Evolutionary conservation across 2,888 invertebrate genomes (phyloP), one percentile per base, ranked within the genome.

Genomic region (Pachymerium ferrugineum): DNA sequence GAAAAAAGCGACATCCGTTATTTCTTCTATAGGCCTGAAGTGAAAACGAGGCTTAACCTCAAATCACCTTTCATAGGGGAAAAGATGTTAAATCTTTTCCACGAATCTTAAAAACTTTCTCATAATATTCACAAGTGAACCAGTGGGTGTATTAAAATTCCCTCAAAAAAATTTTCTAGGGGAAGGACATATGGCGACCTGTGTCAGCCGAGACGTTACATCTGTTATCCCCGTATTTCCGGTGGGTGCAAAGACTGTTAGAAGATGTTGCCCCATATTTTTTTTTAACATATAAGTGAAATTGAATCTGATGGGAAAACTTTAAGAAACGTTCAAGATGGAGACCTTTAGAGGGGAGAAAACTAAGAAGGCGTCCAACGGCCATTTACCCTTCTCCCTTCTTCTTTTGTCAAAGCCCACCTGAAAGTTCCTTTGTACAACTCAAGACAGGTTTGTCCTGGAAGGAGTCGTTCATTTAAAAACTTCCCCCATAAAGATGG

Each of bases 321-420:
- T 62, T 62, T 62, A 62, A 62, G 62, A 62, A 62, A 62, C 62
- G 28, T n/a, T 62, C 62, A 62, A 62, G 62, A 62, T n/a, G 62
- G 4, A 25, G 62, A 62, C n/a, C n/a, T n/a, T n/a, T n/a, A n/a
- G 28, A 62, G 62, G 62, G 62, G 62, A 62, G 62, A 62, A n/a
- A n/a, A n/a, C n/a, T n/a, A n/a, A 62, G 47, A 54, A 54, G 62
- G 62, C 62, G 62, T 25, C 62, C 62, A 62, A 62, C 62, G 22
- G 62, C 62, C 62, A 62, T 62, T 62, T 62, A 62, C 62, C 62
- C 62, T 62, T 62, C 62, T 62, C 62, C 62, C 62, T 62, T n/a
- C 28, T 25, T 22, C 62, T 62, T 62, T 62, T 25, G 22, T 28
- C 38, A 12, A 62, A 25, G 22, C 28, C 8, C 62, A 62, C 62